Conservation (phyloP, 1,140 invertebrate genomes). For the Brachionus koreanus region DNA sequence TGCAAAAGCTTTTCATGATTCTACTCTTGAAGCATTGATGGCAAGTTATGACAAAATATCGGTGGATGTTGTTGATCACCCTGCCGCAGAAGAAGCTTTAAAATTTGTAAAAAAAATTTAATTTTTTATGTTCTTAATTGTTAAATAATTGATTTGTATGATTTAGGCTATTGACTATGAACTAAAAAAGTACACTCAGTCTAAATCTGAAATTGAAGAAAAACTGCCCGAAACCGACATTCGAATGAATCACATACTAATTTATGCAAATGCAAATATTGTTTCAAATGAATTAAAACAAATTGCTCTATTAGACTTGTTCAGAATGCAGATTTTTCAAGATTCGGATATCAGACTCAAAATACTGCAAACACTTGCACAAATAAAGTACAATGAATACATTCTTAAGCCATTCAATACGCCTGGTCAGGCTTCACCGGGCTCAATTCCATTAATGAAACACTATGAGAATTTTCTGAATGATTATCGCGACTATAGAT, state of each 20-base stretch:
- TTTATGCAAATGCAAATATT: background rate
- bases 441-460: background rate
- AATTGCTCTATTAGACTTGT: constrained; percentile 23
- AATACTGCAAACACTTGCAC: constrained; percentile 31
- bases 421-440: background rate
- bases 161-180: constrained; percentile 29
- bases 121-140: background rate
- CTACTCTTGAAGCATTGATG: background rate
- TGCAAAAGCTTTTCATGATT: constrained; percentile 33
- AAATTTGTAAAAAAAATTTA: background rate
- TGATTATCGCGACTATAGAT: constrained; percentile 37
- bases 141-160: background rate
- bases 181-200: constrained; percentile 19
- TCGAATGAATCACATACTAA: constrained; percentile 34
- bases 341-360: background rate
- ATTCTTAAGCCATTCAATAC: background rate
- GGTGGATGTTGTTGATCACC: background rate
- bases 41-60: constrained; percentile 15
- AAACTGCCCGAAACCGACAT: constrained; percentile 1
- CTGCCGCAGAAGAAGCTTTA: constrained; percentile 17
- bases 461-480: constrained; percentile 19
- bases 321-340: constrained; percentile 35
- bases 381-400: constrained; percentile 38
- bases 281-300: background rate
- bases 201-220: background rate